Conservation (phyloP, 2,113 vertebrate species). For the Vicugna pacos region DNA sequence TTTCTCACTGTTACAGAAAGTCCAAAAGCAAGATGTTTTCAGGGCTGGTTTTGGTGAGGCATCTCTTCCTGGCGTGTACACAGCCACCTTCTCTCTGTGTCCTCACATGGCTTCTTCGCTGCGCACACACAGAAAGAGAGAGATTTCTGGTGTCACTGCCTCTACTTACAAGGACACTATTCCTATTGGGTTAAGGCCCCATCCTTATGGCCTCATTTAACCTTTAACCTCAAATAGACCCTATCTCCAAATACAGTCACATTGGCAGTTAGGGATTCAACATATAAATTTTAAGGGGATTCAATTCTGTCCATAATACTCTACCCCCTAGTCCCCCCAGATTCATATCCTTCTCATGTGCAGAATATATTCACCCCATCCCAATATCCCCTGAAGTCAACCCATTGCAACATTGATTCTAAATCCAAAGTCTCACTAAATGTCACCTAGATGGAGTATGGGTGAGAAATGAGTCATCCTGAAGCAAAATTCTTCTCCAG, state of each 20-base stretch:
- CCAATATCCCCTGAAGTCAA: neutral
- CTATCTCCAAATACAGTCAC: neutral
- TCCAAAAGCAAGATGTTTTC: neutral
- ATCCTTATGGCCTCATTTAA: neutral
- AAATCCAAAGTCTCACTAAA: neutral
- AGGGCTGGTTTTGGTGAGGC: neutral
- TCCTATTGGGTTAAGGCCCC: neutral
- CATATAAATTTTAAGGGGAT: neutral
- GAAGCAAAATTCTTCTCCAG: neutral
- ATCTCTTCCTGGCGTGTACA: neutral
- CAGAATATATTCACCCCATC: neutral
- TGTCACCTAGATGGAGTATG: fast-evolving
- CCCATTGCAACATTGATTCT: neutral
- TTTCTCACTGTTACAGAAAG: neutral
- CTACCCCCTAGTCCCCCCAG: neutral
- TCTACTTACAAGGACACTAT: neutral
- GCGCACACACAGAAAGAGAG: neutral
- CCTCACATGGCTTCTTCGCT: neutral
- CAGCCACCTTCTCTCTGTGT: neutral
- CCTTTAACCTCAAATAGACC: neutral
- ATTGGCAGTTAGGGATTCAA: neutral
- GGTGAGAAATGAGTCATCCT: neutral
- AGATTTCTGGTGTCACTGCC: neutral
- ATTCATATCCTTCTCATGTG: neutral
- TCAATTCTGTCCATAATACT: neutral